These are phyloP conservation scores for Lepisosteus osseus DNA, from an alignment of 2,113 vertebrate genomes.

Conservation along the genomic window DNA sequence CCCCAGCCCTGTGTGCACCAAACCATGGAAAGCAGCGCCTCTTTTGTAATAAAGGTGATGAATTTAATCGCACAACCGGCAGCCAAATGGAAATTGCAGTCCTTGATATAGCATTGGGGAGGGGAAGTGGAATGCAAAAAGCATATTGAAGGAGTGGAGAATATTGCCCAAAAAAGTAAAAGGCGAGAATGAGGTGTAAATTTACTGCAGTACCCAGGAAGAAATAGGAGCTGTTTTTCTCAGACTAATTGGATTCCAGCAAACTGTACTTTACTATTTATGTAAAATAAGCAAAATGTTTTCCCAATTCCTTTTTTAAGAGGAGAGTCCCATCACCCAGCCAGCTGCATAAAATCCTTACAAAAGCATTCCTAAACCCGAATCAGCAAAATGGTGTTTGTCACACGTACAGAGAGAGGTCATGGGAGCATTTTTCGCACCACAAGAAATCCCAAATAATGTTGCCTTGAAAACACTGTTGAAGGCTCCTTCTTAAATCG, in stretches of 20 bases:
- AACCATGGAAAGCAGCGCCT: slow-evolving; percentile 68
- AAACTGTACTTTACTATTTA: too few relatives aligned
- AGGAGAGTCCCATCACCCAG: too few relatives aligned
- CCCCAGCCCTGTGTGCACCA: slow-evolving; percentile 68
- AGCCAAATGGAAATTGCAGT: slow-evolving; percentile 77
- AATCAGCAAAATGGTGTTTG: too few relatives aligned
- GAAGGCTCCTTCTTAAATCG: background rate
- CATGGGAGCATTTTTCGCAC: too few relatives aligned
- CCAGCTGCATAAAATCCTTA: too few relatives aligned
- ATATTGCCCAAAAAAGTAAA: slow-evolving; percentile 81
- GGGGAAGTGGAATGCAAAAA: background rate
- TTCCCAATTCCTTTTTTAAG: too few relatives aligned
- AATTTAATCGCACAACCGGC: slow-evolving; percentile 79
- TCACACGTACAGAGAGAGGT: too few relatives aligned
- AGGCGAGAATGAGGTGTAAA: slow-evolving; percentile 72
- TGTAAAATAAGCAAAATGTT: too few relatives aligned
- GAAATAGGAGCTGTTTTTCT: slow-evolving; percentile 62
- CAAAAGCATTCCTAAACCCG: too few relatives aligned
- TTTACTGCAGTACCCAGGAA: slow-evolving; percentile 71
- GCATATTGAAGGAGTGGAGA: slow-evolving; percentile 41
- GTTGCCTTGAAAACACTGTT: background rate
- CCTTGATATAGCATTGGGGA: slow-evolving; percentile 60
- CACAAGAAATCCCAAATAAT: too few relatives aligned
- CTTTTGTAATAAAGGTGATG: slow-evolving; percentile 84
- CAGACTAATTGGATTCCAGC: slow-evolving; percentile 57